phyloP scores from a whole-genome alignment of 2,113 vertebrate genomes.

The Tricholaema leucomelas region DNA sequence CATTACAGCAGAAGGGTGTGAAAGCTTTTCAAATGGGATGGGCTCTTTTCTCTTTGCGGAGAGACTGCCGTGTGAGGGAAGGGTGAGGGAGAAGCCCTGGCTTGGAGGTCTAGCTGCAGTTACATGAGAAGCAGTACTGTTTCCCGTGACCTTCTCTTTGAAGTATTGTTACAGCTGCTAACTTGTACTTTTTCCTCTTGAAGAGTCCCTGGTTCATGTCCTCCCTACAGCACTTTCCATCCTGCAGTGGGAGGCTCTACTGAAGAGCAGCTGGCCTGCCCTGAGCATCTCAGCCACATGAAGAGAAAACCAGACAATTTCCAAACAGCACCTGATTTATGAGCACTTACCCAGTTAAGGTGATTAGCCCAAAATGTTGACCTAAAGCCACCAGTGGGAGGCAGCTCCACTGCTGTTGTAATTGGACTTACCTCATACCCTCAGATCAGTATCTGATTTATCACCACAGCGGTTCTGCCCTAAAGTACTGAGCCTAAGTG shows the following conservation, averaged over 20 bases:
- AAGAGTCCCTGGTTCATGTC: background rate
- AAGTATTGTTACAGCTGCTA: background rate
- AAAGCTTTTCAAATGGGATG: background rate
- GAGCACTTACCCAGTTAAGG: conserved; percentile 24
- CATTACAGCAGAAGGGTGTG: background rate
- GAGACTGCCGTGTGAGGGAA: background rate
- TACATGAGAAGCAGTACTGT: background rate
- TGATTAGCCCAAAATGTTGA: conserved; percentile 61
- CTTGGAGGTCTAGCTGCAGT: background rate
- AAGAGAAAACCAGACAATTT: conserved; percentile 41
- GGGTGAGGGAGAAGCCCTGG: background rate
- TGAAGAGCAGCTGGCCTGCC: background rate
- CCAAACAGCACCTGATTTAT: conserved; percentile 17
- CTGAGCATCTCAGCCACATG: rapidly evolving
- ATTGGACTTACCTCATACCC: conserved; percentile 51
- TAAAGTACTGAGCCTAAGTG: background rate
- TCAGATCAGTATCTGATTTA: conserved; percentile 61
- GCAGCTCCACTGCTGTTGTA: conserved; percentile 29
- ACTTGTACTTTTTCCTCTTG: background rate
- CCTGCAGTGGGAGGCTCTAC: background rate
- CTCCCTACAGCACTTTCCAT: background rate
- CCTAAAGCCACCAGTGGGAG: conserved; percentile 31
- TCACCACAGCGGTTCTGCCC: background rate
- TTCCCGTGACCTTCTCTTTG: background rate
- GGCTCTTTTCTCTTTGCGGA: background rate